Evolutionary conservation across 2,888 invertebrate species (phyloP).

Genomic region (Heliconius hortense): DNA sequence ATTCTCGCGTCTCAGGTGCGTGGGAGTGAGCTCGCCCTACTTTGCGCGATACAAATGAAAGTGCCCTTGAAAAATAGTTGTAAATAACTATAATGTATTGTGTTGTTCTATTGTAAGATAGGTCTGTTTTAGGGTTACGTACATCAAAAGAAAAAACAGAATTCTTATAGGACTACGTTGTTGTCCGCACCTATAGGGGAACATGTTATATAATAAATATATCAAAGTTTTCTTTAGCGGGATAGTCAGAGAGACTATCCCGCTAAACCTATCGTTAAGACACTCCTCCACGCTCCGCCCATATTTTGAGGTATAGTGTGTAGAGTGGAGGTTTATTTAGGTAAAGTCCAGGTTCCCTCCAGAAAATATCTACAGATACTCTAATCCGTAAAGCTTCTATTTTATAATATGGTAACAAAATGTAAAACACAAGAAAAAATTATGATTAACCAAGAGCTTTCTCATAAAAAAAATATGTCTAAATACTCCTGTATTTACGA

Average conservation of each 20-base stretch:
- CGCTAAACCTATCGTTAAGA: too few species aligned
- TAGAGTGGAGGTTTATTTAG: too few species aligned
- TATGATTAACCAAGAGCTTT: not conserved
- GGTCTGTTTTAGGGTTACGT: not conserved
- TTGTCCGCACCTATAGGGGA: too few species aligned
- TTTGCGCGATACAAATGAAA: conserved; percentile 45
- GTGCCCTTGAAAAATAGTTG: conserved; percentile 46
- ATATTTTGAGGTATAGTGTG: too few species aligned
- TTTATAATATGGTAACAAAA: not conserved
- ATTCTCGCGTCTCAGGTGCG: conserved; percentile 32
- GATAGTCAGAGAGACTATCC: too few species aligned
- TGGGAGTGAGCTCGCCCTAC: conserved; percentile 44
- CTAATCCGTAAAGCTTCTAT: too few species aligned
- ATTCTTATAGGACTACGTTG: not conserved
- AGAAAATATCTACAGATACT: too few species aligned
- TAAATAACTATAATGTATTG: conserved; percentile 6
- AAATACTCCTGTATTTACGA: conserved; percentile 51
- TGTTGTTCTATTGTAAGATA: not conserved
- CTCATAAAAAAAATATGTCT: not conserved
- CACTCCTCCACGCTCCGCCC: too few species aligned
- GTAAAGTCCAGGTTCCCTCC: too few species aligned
- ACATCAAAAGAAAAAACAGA: not conserved
- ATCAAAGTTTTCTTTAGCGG: too few species aligned
- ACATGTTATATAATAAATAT: too few species aligned
- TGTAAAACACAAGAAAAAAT: not conserved